Evolutionary conservation across 2,113 vertebrate genomes (phyloP).

Genomic region (Fregetta grallaria): DNA sequence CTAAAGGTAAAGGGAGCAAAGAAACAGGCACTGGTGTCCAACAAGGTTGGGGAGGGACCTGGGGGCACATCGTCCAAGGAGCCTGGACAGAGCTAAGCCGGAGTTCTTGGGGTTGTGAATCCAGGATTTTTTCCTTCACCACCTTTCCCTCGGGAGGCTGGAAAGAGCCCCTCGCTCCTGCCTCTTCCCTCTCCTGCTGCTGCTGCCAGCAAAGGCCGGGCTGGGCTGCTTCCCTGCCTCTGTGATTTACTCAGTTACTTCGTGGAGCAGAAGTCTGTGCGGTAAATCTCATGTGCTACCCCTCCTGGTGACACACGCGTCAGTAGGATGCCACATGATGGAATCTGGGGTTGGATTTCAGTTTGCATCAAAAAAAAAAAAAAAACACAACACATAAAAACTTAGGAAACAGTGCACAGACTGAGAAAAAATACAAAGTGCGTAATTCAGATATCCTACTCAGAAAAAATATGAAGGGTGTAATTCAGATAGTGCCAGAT

Average conservation of each 20-base stretch:
- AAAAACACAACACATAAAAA: neutral
- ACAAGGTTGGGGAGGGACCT: neutral
- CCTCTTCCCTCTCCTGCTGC: neutral
- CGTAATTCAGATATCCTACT: neutral
- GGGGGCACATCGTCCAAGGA: neutral
- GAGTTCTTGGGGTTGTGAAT: neutral
- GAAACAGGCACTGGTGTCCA: neutral
- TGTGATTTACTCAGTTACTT: neutral
- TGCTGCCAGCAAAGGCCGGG: neutral
- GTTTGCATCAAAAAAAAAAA: neutral
- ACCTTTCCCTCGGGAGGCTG: neutral
- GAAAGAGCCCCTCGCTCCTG: neutral
- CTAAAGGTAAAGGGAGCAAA: neutral
- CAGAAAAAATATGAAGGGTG: neutral
- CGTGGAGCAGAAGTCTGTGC: neutral
- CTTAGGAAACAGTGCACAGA: neutral
- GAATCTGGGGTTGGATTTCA: conserved; percentile 5
- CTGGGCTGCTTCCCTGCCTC: neutral
- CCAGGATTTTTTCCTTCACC: neutral
- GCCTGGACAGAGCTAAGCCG: accelerated
- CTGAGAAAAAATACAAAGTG: neutral
- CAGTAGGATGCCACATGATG: conserved; percentile 14
- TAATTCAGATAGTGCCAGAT: neutral
- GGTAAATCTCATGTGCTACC: neutral
- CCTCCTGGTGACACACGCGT: neutral